A percentile compares a stretch with the other conserved stretches of the same genome.
Conservation (phyloP, 2,113 vertebrate genomes). For the Sinocyclocheilus anshuiensis region DNA sequence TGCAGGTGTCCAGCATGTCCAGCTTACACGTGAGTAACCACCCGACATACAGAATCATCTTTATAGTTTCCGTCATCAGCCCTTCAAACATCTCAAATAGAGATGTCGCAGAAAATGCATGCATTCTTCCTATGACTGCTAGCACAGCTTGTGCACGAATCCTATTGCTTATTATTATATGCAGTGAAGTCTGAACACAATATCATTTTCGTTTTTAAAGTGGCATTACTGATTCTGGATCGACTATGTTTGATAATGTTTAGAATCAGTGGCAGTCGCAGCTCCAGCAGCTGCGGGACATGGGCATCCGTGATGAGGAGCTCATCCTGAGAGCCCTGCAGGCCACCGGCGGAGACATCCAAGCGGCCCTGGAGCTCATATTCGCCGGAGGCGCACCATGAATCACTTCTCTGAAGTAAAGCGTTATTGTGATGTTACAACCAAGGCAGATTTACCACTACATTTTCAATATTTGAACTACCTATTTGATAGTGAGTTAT, state of each 20-base stretch:
- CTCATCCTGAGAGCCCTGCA: constrained; percentile 86
- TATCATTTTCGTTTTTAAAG: neutral
- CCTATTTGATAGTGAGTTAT: neutral
- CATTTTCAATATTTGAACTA: neutral
- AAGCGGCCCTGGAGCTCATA: constrained; percentile 88
- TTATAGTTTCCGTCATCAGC: neutral
- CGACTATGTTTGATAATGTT: neutral
- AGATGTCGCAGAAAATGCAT: neutral
- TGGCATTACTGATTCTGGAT: neutral
- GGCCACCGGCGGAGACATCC: constrained; percentile 86
- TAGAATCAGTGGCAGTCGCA: constrained; percentile 87
- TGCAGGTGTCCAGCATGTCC: constrained; percentile 85
- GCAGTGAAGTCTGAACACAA: neutral
- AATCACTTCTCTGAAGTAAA: constrained; percentile 23
- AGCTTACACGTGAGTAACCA: constrained; percentile 78
- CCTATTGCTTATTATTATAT: neutral
- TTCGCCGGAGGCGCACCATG: constrained; percentile 85
- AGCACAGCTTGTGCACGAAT: neutral
- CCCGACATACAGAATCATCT: neutral
- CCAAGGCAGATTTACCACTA: neutral
- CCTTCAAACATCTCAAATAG: neutral
- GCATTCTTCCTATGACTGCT: neutral
- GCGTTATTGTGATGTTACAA: neutral
- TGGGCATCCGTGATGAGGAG: constrained; percentile 87
- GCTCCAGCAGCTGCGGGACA: constrained; percentile 85